These are phyloP conservation scores for Zoanthus gigantus DNA, from an alignment of 92 coral and sea anemone species.

Conservation along the genomic window DNA sequence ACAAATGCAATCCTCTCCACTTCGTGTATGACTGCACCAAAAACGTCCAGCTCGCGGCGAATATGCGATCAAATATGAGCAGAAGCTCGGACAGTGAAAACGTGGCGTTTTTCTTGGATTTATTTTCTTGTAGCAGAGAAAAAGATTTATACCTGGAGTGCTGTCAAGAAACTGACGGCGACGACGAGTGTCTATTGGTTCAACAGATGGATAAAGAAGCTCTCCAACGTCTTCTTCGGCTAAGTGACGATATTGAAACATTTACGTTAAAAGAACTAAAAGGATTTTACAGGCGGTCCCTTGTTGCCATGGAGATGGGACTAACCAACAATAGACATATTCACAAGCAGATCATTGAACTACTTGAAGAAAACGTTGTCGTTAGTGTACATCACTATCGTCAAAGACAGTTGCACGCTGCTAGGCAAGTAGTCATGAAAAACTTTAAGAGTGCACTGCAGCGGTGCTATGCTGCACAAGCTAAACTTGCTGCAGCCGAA, in stretches of 20 bases:
- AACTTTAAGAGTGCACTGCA: slow-evolving; percentile 63
- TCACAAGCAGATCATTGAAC: slow-evolving; percentile 70
- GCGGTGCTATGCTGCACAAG: slow-evolving; percentile 63
- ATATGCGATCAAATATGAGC: neutral
- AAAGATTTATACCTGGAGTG: slow-evolving; percentile 12
- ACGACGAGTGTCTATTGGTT: slow-evolving; percentile 67
- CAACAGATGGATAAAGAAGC: slow-evolving; percentile 78
- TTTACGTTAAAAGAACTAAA: slow-evolving; percentile 76
- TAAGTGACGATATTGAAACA: slow-evolving; percentile 68
- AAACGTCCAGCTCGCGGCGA: slow-evolving; percentile 15
- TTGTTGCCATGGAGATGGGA: slow-evolving; percentile 84
- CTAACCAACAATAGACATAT: slow-evolving; percentile 81
- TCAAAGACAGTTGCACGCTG: slow-evolving; percentile 49
- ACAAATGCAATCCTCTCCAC: slow-evolving; percentile 15
- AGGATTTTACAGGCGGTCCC: slow-evolving; percentile 75
- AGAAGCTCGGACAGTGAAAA: slow-evolving; percentile 10
- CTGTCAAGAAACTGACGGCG: slow-evolving; percentile 24
- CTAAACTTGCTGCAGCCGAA: slow-evolving; percentile 67
- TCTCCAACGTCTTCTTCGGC: slow-evolving; percentile 55
- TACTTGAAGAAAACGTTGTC: slow-evolving; percentile 65
- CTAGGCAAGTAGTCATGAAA: slow-evolving; percentile 57
- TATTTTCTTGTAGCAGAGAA: neutral
- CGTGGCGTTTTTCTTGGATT: neutral
- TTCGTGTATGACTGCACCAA: slow-evolving; percentile 34
- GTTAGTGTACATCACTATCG: slow-evolving; percentile 56